Base-by-base conservation (phyloP, 2,113 vertebrate genomes). In the Ammodytes dubius region DNA sequence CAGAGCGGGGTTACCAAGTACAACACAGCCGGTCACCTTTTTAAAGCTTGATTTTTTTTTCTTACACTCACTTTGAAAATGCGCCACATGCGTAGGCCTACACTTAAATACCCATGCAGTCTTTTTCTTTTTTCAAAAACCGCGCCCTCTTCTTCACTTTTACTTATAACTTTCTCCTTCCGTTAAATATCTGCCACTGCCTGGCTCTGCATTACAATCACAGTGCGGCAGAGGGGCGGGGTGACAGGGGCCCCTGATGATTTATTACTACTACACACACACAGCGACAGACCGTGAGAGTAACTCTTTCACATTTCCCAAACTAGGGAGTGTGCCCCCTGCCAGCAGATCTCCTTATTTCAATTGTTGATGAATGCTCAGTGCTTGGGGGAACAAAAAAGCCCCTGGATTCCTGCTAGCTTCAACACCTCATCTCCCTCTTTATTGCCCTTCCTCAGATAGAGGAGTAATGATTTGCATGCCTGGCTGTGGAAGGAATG, bases 111-210 rank as follows among this genome's bases (percentile, higher is more conserved):
- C 19, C 2, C 66, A 46, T 39, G 68, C 73, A 11, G 11, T 72
- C n/a, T 81, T 93, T 65, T 39, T 90, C 60, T 17, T 81, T 93
- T 65, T 39, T 90, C 60, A 82, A 91, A 92, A 88, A 85, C 84
- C 84, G 85, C 90, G 87, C 89, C 89, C 88, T 74, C 79, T 4
- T 63, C 54, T 4, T 63, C 54, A 46, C 73, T 85, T 83, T 52
- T 8, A 39, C 58, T 82, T 58, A 10, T 27, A 64, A 50, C 65
- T 47, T 3, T 53, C 70, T 37, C 64, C 19, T 40, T 71, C 79
- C 72, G 27, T 27, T 27, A 27, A 19, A 43, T 82, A 72, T 85
- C 65, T 73, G 46, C 58, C 70, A 37, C 65, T 59, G n/a, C 19
- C 66, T 59, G n/a, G 37, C 66, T 69, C 69, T 84, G 81, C 85